phyloP scores from a whole-genome alignment of 2,113 vertebrate species.

The Progne subis region DNA sequence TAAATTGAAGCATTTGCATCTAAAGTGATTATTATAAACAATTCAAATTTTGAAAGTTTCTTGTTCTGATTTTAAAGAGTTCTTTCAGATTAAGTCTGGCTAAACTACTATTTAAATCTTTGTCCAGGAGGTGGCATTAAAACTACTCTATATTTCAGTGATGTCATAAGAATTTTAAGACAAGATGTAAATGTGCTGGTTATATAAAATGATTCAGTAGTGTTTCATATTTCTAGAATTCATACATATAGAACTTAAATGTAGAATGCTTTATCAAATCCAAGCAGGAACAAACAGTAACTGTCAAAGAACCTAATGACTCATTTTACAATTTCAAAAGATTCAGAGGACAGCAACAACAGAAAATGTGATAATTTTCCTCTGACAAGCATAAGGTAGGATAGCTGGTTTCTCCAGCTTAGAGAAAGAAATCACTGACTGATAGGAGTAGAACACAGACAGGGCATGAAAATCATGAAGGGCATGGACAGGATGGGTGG shows the following conservation, averaged over 20 bases:
- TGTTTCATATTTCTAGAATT: background rate
- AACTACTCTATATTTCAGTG: background rate
- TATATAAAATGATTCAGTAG: background rate
- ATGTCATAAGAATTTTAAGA: background rate
- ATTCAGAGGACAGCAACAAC: background rate
- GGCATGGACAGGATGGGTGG: background rate
- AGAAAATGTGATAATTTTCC: background rate
- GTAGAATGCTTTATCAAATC: background rate
- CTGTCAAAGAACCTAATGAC: background rate
- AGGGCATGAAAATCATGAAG: background rate
- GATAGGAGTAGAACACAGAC: background rate
- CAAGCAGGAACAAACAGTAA: background rate
- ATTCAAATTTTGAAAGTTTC: background rate
- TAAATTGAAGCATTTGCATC: background rate
- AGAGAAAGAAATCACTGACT: background rate
- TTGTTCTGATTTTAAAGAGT: background rate
- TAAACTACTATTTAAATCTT: background rate
- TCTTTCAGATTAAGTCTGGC: background rate
- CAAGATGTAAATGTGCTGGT: background rate
- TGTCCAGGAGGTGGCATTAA: conserved; percentile 64
- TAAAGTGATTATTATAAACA: background rate
- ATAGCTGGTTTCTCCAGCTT: background rate
- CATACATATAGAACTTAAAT: background rate
- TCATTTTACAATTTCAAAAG: background rate
- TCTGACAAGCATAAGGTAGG: background rate